Evolutionary conservation across 2,113 vertebrate genomes (phyloP).

Genomic region (Bombycilla garrulus): DNA sequence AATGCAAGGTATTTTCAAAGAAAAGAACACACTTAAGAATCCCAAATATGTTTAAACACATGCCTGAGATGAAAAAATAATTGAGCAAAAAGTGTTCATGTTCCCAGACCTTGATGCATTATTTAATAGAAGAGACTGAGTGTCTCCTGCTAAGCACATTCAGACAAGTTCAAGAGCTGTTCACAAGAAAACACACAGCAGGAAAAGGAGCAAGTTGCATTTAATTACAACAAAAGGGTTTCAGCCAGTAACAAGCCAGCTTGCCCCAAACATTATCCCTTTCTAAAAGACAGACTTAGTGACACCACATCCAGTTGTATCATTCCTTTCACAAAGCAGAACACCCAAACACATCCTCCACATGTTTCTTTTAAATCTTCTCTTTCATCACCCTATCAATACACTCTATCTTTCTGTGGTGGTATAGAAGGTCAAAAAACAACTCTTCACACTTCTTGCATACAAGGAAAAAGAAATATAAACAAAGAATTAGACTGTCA

Average conservation of each 20-base stretch:
- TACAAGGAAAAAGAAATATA: not conserved
- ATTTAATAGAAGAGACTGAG: not conserved
- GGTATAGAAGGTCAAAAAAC: not conserved
- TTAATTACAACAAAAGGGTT: constrained; percentile 48
- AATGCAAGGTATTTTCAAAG: not conserved
- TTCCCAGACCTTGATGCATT: not conserved
- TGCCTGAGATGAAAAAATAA: not conserved
- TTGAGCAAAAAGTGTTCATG: not conserved
- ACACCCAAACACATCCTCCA: not conserved
- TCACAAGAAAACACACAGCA: constrained; percentile 48
- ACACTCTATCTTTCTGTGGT: not conserved
- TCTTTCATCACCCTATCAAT: not conserved
- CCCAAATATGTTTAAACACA: not conserved
- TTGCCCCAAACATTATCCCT: not conserved
- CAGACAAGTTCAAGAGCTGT: not conserved
- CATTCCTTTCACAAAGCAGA: not conserved
- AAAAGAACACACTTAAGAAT: not conserved
- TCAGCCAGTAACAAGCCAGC: constrained; percentile 31
- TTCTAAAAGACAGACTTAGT: not conserved
- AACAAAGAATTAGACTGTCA: not conserved
- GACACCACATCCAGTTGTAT: not conserved
- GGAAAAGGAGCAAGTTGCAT: constrained; percentile 42
- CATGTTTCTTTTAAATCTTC: not conserved
- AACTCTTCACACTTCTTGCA: not conserved
- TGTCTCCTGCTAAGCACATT: not conserved